Conservation (phyloP, 1,140 invertebrate genomes). For the Scaptomyza hsui region DNA sequence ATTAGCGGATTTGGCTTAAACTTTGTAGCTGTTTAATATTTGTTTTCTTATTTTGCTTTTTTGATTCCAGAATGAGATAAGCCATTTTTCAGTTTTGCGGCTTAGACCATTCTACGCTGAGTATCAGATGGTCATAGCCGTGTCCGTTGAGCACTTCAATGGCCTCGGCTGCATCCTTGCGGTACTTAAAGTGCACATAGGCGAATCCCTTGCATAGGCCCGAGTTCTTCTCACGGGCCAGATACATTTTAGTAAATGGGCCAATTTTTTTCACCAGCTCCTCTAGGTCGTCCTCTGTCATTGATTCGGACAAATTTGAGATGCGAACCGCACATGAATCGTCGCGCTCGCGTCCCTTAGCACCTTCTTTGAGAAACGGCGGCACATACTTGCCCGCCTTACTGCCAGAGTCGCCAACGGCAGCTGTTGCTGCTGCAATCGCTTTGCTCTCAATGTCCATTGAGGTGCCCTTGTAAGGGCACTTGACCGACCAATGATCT, state of each 20-base stretch:
- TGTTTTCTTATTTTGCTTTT: background rate
- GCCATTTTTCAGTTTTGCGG: constrained; percentile 85
- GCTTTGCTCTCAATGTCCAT: constrained; percentile 85
- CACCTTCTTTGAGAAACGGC: constrained; percentile 94
- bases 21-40: constrained; percentile 39
- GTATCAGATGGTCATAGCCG: constrained; percentile 99
- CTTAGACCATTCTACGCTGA: constrained; percentile 99
- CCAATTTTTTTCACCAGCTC: constrained; percentile 92
- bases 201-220: constrained; percentile 96
- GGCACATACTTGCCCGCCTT: constrained; percentile 91
- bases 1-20: constrained; percentile 49
- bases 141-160: constrained; percentile 96
- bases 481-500: constrained; percentile 98
- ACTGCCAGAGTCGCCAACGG: constrained; percentile 66
- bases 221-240: constrained; percentile 93
- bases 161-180: constrained; percentile 95
- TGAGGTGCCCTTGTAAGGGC: constrained; percentile 97
- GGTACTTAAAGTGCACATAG: constrained; percentile 97
- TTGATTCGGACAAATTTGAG: constrained; percentile 98
- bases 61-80: background rate
- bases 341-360: constrained; percentile 88
- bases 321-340: constrained; percentile 96
- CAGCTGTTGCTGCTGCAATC: constrained; percentile 59
- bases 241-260: constrained; percentile 89
- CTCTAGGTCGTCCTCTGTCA: constrained; percentile 96